phyloP scores from a whole-genome alignment of 2,113 vertebrate species.

The Cynoglossus semilaevis region DNA sequence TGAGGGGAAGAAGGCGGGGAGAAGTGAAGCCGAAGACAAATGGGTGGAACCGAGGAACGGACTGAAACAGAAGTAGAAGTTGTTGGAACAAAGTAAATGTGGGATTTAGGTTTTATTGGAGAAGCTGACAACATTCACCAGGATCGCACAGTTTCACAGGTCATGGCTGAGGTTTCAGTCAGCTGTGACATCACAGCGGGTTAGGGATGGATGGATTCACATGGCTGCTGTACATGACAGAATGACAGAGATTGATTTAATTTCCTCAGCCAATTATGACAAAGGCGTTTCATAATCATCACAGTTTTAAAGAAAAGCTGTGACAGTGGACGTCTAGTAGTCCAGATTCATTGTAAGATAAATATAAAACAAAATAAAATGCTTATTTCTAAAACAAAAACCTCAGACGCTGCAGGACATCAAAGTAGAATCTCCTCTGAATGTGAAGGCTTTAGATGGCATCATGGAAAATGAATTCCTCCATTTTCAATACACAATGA shows the following conservation, averaged over 20 bases:
- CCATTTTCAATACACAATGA: constrained; percentile 6
- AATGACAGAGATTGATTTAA: background rate
- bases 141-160: constrained; percentile 40
- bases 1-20: constrained; percentile 2
- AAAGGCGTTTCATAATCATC: too few relatives aligned
- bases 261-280: background rate
- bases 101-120: constrained; percentile 10
- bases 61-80: constrained; percentile 17
- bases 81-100: constrained; percentile 15
- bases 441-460: constrained; percentile 10
- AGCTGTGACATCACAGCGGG: constrained; percentile 44
- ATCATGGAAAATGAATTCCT: constrained; percentile 24
- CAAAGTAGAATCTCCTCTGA: too few relatives aligned
- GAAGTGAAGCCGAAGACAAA: constrained; percentile 21
- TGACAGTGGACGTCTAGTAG: too few relatives aligned
- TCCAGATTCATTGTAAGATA: too few relatives aligned
- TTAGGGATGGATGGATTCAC: constrained; percentile 37
- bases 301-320: too few relatives aligned
- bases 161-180: constrained; percentile 44
- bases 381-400: background rate
- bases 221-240: background rate
- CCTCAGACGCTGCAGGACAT: background rate
- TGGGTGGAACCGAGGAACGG: background rate
- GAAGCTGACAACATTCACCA: constrained; percentile 28
- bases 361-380: too few relatives aligned